phyloP scores from a whole-genome alignment of 2,797 vertebrate genomes.

The Megalops cyprinoides region DNA sequence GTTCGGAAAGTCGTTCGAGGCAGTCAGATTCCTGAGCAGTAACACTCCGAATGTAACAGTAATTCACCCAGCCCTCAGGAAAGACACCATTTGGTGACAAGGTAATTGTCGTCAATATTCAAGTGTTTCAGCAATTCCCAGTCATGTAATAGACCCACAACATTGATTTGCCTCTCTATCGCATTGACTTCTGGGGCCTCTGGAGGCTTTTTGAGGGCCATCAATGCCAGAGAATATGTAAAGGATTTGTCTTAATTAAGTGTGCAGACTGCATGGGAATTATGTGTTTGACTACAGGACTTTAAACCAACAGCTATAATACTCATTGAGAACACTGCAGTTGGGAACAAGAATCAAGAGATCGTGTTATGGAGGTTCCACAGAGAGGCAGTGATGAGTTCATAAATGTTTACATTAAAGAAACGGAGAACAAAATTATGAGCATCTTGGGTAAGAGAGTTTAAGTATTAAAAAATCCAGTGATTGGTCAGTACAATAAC shows the following conservation, averaged over 20 bases:
- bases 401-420: too few relatives aligned
- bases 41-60: conserved; percentile 43
- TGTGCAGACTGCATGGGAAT: conserved; percentile 72
- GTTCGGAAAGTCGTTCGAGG: conserved; percentile 28
- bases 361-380: too few relatives aligned
- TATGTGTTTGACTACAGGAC: conserved; percentile 77
- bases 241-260: conserved; percentile 84
- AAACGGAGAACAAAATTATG: too few relatives aligned
- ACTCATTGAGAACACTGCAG: conserved; percentile 63
- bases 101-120: conserved; percentile 66
- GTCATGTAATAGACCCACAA: conserved; percentile 68
- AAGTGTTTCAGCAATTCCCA: conserved; percentile 71
- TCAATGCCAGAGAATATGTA: conserved; percentile 79
- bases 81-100: conserved; percentile 40
- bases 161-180: conserved; percentile 77
- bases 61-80: conserved; percentile 45
- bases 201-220: conserved; percentile 72
- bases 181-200: conserved; percentile 73
- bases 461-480: background rate
- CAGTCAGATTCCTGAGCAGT: conserved; percentile 38
- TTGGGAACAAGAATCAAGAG: conserved; percentile 10
- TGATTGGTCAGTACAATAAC: too few relatives aligned
- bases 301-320: conserved; percentile 71
- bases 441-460: too few relatives aligned
- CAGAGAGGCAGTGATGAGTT: too few relatives aligned